phyloP scores from a whole-genome alignment of 2,888 invertebrate species.

The Sphinx pinastri region DNA sequence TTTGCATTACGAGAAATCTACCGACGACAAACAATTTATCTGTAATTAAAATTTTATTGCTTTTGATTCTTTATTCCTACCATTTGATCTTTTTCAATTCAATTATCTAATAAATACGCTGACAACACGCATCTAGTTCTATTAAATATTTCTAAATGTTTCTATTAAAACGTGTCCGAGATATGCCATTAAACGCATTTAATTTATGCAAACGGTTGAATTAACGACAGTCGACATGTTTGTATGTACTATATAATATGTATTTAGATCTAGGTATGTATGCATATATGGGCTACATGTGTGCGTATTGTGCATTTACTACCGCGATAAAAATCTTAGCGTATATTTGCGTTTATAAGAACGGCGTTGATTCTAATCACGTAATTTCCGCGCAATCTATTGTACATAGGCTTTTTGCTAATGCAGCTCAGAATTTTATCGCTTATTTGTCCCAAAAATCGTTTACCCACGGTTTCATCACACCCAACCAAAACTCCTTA shows the following conservation, averaged over 20 bases:
- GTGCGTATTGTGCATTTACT: neutral
- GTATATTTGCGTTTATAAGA: neutral
- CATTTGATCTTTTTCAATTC: neutral
- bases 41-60: neutral
- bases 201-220: conserved; percentile 7
- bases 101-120: neutral
- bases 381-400: conserved; percentile 1
- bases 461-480: no score
- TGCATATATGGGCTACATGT: neutral
- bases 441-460: no score
- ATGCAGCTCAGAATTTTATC: no score
- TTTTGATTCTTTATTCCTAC: no score
- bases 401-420: neutral
- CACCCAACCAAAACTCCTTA: no score
- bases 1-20: no score
- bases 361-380: conserved; percentile 1
- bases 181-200: neutral
- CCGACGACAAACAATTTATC: neutral
- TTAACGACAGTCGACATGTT: neutral
- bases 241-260: neutral
- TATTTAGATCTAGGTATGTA: neutral
- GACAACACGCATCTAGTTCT: neutral
- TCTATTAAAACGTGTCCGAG: neutral
- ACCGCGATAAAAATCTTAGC: neutral
- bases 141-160: neutral